Base-by-base conservation (phyloP, 2,888 invertebrate species). In the Girardia tigrina region DNA sequence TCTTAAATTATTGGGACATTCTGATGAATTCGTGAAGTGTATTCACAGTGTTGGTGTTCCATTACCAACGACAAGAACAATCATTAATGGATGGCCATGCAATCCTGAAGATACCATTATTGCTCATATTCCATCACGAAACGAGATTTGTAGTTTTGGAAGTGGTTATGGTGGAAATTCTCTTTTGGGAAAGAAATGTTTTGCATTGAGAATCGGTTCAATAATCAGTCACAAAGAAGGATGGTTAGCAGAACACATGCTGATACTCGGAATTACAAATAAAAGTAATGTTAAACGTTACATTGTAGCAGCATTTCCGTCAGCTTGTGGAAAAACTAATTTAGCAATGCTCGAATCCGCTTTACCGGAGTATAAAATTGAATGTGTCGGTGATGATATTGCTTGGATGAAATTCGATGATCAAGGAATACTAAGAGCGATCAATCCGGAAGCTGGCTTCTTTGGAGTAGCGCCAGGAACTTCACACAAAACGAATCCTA, bases 191-290 rank as follows among this genome's bases (percentile, higher is more conserved):
- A 80, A 80, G 78, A 80, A 80, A 75, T 80, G 80, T 77, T 80
- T 80, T 70, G 80, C 80, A 26, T 78, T 80, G 56, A 73, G 80
- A 20, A 78, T 80, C 28, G 80, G 79, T 70, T 75, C 75, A 56
- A 70, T 75, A 70, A 74, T 81, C 20, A 80, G 80, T 20, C 73
- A 77, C 20, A 78, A 79, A 27, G 80, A 80, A 71, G 80, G 80
- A 28, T 81, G 80, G 80, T 71, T 80, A 72, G 80, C 80, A 70
- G 80, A 80, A 70, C 80, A 80, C 78, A 80, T 80, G 80, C 77
- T 80, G 76, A 80, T 80, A 76, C 78, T 80, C 78, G 78, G 80
- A 28, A 78, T 80, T 56, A 81, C 80, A 0, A 78, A 79, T 72
- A 80, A 80, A 0, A 28, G 75, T 8, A 80, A 80, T 14, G 75